A percentile compares a stretch with the other conserved stretches of the same genome.
Evolutionary conservation across 2,797 vertebrate species (phyloP).

Genomic region (Xyrichtys novacula): DNA sequence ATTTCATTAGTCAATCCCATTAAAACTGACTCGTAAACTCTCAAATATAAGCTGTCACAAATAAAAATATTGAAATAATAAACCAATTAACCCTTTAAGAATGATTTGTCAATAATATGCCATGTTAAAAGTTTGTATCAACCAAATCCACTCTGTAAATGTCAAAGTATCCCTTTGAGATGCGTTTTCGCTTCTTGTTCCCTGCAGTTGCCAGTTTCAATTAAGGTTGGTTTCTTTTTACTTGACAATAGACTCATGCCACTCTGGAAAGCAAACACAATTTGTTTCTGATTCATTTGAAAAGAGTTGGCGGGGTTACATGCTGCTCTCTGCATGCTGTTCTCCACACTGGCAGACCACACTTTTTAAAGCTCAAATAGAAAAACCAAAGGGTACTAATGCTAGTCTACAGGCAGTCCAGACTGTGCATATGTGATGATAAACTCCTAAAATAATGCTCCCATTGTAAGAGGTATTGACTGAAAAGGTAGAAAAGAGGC

Average conservation of each 20-base stretch:
- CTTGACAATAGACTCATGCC: conserved; percentile 48
- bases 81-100: not conserved
- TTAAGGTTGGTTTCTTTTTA: conserved; percentile 42
- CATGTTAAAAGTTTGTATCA: conserved; percentile 14
- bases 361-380: conserved; percentile 44
- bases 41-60: conserved; percentile 1
- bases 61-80: conserved; percentile 8
- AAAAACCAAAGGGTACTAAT: conserved; percentile 44
- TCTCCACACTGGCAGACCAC: conserved; percentile 43
- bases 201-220: conserved; percentile 37
- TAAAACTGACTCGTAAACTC: conserved; percentile 3
- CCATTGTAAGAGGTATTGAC: conserved; percentile 25
- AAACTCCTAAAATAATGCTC: conserved; percentile 42
- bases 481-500: conserved; percentile 15
- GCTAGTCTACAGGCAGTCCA: conserved; percentile 15
- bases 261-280: conserved; percentile 54
- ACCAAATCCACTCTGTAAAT: conserved; percentile 42
- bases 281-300: conserved; percentile 58
- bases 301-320: conserved; percentile 51
- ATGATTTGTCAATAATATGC: not conserved
- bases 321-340: conserved; percentile 56
- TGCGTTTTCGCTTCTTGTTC: conserved; percentile 34
- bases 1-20: no score
- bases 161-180: conserved; percentile 42
- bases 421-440: conserved; percentile 19